Evolutionary conservation across 2,797 vertebrate genomes (phyloP), one percentile per base, ranked within the genome.

Genomic region (Falco peregrinus): DNA sequence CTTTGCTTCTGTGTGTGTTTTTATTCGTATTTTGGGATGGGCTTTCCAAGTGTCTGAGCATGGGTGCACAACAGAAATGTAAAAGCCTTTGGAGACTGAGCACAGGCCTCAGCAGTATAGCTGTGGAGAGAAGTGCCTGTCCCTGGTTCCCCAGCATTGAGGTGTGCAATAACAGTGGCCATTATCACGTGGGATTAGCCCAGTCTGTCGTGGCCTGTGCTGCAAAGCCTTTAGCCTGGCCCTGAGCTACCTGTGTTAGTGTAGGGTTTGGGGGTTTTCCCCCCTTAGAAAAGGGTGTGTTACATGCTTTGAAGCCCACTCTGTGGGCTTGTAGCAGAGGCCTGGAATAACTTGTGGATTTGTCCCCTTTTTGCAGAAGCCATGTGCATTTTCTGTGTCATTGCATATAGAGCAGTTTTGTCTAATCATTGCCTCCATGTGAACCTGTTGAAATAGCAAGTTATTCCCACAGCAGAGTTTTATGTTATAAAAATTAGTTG

Each of bases 251-350:
- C 16, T 73, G 29, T 25, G 16, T 37, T 41, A 41, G 1, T 37
- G 10, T 59, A 43, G 29, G 18, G 2, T 12, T 77, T 67, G 29
- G 18, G 17, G 9, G 14, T 8, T 29, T 69, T 89, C 16, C 1
- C 24, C n/a, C 22, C 13, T 60, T 31, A 6, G 2, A 43, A 16
- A 48, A 89, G 9, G 21, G 18, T n/a, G 18, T 47, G 43, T 41
- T 64, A 3, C 3, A 0, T 47, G 13, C 41, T 84, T 78, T 53
- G 59, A 84, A 82, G 41, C 18, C 5, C 14, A 24, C 9, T 59
- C 39, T 26, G 4, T 24, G 43, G 9, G 9, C 4, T 0, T 6
- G 7, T 33, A 45, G 13, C 26, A 4, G 3, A 43, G 11, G 28
- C 37, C 60, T 94, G 43, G 18, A 68, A 33, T 64, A 13, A 5